These are phyloP conservation scores for Solea solea DNA, from an alignment of 2,113 vertebrate genomes.

Conservation along the genomic window DNA sequence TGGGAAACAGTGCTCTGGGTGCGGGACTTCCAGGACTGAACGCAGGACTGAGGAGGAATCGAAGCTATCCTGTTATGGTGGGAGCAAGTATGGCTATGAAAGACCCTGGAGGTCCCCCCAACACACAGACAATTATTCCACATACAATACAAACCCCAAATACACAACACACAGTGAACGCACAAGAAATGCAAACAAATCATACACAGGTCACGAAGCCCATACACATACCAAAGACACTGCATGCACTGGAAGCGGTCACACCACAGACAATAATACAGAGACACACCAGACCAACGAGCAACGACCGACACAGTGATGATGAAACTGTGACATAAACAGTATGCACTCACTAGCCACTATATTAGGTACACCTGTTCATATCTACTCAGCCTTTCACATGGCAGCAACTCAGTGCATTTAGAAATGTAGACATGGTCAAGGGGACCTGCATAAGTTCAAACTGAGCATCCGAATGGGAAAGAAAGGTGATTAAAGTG, in stretches of 20 bases:
- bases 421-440: too few relatives aligned
- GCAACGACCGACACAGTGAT: slow-evolving; percentile 68
- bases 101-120: slow-evolving; percentile 84
- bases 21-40: slow-evolving; percentile 85
- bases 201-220: slow-evolving; percentile 18
- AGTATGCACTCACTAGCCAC: neutral
- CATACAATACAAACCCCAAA: slow-evolving; percentile 34
- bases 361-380: neutral
- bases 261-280: slow-evolving; percentile 74
- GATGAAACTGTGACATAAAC: slow-evolving; percentile 40
- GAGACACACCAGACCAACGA: slow-evolving; percentile 80
- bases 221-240: slow-evolving; percentile 37
- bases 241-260: slow-evolving; percentile 38
- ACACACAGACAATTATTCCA: slow-evolving; percentile 87
- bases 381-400: neutral
- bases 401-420: too few relatives aligned
- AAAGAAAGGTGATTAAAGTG: too few relatives aligned
- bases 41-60: slow-evolving; percentile 90
- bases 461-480: too few relatives aligned
- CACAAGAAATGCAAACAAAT: slow-evolving; percentile 28
- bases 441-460: too few relatives aligned
- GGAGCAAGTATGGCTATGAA: slow-evolving; percentile 99
- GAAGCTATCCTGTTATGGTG: slow-evolving; percentile 96
- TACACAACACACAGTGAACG: slow-evolving; percentile 2
- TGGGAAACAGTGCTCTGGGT: slow-evolving; percentile 79